Evolutionary conservation across 2,888 invertebrate genomes (phyloP).

Genomic region (Noctua janthina): DNA sequence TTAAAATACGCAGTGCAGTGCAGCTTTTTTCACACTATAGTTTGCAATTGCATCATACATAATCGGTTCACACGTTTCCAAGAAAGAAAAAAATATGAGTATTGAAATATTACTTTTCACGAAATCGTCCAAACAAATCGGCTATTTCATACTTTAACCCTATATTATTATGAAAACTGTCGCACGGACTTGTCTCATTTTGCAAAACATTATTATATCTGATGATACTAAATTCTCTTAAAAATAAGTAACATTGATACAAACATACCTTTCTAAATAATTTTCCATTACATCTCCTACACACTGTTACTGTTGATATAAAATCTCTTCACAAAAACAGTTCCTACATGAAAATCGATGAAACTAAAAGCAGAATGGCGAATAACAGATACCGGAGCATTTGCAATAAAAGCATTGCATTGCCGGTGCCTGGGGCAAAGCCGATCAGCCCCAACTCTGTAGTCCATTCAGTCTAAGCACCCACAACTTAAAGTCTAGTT

Average conservation of each 20-base stretch:
- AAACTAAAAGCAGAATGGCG: constrained; percentile 56
- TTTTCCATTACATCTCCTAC: not conserved
- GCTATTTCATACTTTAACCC: too few relatives aligned
- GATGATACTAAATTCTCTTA: not conserved
- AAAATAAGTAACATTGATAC: not conserved
- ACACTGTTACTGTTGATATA: constrained; percentile 1
- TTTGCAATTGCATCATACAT: too few relatives aligned
- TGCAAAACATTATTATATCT: not conserved
- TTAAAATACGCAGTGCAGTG: too few relatives aligned
- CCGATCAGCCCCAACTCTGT: constrained; percentile 69
- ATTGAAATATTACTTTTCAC: too few relatives aligned
- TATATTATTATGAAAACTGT: not conserved
- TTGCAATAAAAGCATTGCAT: constrained; percentile 74
- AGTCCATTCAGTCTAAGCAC: constrained; percentile 72
- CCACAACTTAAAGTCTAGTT: constrained; percentile 76
- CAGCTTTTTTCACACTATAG: too few relatives aligned
- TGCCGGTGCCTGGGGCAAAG: constrained; percentile 71
- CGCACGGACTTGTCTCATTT: constrained; percentile 1
- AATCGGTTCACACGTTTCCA: too few relatives aligned
- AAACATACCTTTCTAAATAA: not conserved
- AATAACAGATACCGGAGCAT: constrained; percentile 66
- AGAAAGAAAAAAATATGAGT: too few relatives aligned
- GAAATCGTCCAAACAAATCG: too few relatives aligned
- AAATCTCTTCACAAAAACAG: constrained; percentile 24
- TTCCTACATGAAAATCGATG: constrained; percentile 44